A percentile compares a stretch with the other conserved stretches of the same genome.
Conservation (phyloP, 2,113 vertebrate genomes). For the Picathartes gymnocephalus region DNA sequence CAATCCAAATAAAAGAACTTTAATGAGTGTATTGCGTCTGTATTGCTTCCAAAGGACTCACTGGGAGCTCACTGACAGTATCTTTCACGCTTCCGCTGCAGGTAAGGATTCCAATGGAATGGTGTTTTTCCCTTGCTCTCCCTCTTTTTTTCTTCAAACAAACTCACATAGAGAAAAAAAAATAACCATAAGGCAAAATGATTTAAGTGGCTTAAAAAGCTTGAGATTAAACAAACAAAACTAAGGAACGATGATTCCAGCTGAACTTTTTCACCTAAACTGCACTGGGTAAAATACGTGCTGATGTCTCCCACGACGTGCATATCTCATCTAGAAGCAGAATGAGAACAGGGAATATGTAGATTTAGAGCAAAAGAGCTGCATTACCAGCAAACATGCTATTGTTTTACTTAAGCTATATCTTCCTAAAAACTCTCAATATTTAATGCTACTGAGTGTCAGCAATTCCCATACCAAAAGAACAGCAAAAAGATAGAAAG, state of each 20-base stretch:
- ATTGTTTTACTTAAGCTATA: not conserved
- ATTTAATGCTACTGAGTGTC: not conserved
- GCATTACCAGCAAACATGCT: not conserved
- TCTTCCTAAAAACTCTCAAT: not conserved
- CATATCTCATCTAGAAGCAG: not conserved
- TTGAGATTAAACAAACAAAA: slow-evolving; percentile 57
- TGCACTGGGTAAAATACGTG: not conserved
- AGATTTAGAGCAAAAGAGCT: not conserved
- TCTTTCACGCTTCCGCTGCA: slow-evolving; percentile 55
- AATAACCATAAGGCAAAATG: not conserved
- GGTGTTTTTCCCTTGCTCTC: not conserved
- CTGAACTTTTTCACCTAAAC: not conserved
- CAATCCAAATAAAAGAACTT: slow-evolving; percentile 55
- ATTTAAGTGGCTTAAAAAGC: slow-evolving; percentile 32
- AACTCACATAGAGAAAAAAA: not conserved
- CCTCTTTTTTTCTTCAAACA: not conserved
- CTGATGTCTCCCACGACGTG: not conserved
- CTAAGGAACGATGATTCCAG: not conserved
- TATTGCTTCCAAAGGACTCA: slow-evolving; percentile 52
- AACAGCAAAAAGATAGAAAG: not conserved
- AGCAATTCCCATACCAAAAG: not conserved
- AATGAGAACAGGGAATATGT: not conserved
- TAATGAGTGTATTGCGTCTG: slow-evolving; percentile 57
- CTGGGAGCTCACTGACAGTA: slow-evolving; percentile 40
- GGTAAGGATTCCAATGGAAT: slow-evolving; percentile 26